These are phyloP conservation scores for Empidonax alnorum DNA, from an alignment of 2,113 vertebrate genomes.

Conservation along the genomic window DNA sequence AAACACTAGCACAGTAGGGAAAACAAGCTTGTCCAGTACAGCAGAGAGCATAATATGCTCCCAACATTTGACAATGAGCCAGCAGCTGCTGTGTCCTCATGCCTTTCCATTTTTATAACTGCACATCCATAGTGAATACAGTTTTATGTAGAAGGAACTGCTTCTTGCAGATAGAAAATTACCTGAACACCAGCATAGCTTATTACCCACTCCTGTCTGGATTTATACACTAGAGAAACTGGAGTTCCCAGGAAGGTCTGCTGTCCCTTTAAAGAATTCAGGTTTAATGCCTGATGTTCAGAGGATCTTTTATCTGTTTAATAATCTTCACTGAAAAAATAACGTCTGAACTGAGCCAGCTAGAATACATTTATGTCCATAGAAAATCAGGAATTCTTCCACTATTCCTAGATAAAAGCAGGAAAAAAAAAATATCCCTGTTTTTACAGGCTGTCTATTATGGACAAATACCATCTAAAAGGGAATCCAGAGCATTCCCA, in stretches of 20 bases:
- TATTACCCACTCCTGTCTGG: neutral
- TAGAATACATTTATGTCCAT: neutral
- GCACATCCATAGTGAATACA: neutral
- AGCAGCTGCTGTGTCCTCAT: neutral
- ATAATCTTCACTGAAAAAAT: neutral
- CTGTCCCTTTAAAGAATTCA: neutral
- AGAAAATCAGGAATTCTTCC: conserved; percentile 18
- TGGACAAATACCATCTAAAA: neutral
- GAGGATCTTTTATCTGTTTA: neutral
- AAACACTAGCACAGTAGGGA: neutral
- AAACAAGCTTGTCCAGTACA: neutral
- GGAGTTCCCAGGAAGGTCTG: neutral
- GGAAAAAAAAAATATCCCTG: neutral
- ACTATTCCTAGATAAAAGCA: conserved; percentile 41
- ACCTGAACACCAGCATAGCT: neutral
- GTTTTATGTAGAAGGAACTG: neutral
- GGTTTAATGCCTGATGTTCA: neutral
- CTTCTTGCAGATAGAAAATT: neutral
- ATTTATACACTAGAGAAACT: neutral
- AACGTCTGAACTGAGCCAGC: neutral
- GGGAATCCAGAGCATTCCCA: neutral
- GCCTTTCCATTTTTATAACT: neutral
- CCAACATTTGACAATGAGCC: neutral
- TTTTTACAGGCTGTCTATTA: conserved; percentile 24
- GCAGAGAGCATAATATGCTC: neutral